phyloP scores from a whole-genome alignment of 1,140 invertebrate species.

The Thalassaphorura encarpata region DNA sequence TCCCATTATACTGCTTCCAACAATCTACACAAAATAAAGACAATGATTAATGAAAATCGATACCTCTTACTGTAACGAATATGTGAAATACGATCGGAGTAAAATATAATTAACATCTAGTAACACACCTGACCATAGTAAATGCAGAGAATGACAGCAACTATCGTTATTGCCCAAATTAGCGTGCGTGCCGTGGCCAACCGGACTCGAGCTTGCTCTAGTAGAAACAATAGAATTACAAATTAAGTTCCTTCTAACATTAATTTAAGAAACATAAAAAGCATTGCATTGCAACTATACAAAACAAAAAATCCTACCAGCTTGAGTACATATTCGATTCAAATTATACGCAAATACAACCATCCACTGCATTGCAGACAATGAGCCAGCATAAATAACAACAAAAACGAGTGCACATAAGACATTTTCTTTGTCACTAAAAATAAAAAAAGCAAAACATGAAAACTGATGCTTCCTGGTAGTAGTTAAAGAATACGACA shows the following conservation, averaged over 20 bases:
- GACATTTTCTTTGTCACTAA: constrained; percentile 65
- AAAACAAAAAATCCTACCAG: constrained; percentile 59
- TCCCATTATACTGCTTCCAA: constrained; percentile 83
- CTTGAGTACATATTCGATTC: constrained; percentile 73
- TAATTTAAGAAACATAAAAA: not conserved
- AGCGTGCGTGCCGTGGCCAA: constrained; percentile 86
- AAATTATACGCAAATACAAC: constrained; percentile 89
- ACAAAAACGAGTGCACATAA: constrained; percentile 89
- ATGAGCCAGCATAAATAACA: constrained; percentile 88
- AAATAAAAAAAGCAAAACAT: constrained; percentile 24
- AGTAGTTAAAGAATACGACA: too few relatives aligned
- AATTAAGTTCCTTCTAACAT: constrained; percentile 34
- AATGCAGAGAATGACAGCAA: constrained; percentile 65
- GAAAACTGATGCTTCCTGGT: not conserved
- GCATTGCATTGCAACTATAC: not conserved
- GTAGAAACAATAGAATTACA: constrained; percentile 43
- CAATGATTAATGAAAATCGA: not conserved
- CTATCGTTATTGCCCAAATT: constrained; percentile 85
- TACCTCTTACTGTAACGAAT: not conserved
- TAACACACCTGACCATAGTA: not conserved
- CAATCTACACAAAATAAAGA: constrained; percentile 49
- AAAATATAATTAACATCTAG: too few relatives aligned
- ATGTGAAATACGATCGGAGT: too few relatives aligned
- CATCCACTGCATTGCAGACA: constrained; percentile 91
- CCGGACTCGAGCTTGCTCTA: constrained; percentile 83